phyloP scores from a whole-genome alignment of 2,113 vertebrate species.

The Prinia subflava region DNA sequence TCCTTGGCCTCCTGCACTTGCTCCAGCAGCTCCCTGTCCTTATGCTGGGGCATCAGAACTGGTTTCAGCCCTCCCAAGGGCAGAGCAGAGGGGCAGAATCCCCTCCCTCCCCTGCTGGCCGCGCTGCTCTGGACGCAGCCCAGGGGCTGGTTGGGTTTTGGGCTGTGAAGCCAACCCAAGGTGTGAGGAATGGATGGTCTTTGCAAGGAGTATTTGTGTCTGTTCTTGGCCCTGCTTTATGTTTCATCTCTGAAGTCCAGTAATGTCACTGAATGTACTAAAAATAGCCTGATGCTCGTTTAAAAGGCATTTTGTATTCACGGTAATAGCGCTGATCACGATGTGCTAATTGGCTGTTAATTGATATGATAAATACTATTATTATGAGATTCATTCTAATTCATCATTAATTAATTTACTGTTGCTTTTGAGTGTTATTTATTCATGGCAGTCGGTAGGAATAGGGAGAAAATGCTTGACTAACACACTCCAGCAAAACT shows the following conservation, averaged over 20 bases:
- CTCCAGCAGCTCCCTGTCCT: neutral
- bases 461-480: conserved; percentile 10
- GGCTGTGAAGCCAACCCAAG: neutral
- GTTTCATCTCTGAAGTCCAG: neutral
- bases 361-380: conserved; percentile 63
- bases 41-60: fast-evolving
- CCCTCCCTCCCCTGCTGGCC: neutral
- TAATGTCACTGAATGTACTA: neutral
- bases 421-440: conserved; percentile 62
- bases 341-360: conserved; percentile 67
- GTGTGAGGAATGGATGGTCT: neutral
- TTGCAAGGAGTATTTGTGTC: neutral
- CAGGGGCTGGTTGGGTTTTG: neutral
- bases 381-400: conserved; percentile 67
- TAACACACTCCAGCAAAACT: conserved; percentile 64
- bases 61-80: neutral
- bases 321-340: conserved; percentile 27
- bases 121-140: neutral
- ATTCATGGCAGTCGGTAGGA: conserved; percentile 60
- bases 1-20: neutral
- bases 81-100: neutral
- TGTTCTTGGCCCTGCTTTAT: neutral
- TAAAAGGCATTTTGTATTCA: conserved; percentile 47
- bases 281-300: conserved; percentile 17
- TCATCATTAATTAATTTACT: conserved; percentile 69